These are phyloP conservation scores for Charina bottae DNA, from an alignment of 2,113 vertebrate genomes.

Conservation along the genomic window DNA sequence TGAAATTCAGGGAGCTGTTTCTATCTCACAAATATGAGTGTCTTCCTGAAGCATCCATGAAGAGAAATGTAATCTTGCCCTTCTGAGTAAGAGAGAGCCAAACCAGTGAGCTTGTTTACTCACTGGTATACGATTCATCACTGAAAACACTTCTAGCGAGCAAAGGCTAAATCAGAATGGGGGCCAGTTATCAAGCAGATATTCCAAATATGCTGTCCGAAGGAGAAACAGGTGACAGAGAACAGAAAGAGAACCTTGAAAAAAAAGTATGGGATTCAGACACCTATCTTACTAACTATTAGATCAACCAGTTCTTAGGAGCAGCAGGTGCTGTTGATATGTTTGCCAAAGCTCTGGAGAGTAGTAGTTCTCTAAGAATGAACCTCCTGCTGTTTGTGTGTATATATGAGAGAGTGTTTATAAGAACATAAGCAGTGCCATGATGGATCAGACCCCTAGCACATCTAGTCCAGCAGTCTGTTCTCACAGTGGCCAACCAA, in stretches of 20 bases:
- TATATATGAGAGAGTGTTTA: background rate
- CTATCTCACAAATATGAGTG: background rate
- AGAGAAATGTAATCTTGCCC: background rate
- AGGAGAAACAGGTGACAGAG: slow-evolving; percentile 62
- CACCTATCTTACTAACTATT: background rate
- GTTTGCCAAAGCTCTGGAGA: background rate
- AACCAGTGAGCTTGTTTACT: slow-evolving; percentile 81
- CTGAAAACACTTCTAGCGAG: slow-evolving; percentile 95
- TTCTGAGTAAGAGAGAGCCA: background rate
- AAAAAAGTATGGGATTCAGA: background rate
- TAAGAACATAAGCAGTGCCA: background rate
- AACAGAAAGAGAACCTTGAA: background rate
- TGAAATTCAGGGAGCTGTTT: background rate
- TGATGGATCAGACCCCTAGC: background rate
- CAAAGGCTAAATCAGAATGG: slow-evolving; percentile 95
- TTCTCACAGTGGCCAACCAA: background rate
- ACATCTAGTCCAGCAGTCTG: background rate
- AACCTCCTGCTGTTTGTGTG: background rate
- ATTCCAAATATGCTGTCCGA: slow-evolving; percentile 94
- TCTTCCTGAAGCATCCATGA: background rate
- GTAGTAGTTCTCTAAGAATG: background rate
- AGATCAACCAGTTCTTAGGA: background rate
- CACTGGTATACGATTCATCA: slow-evolving; percentile 94
- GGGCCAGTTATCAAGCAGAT: slow-evolving; percentile 94
- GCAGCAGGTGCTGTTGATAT: background rate